These are phyloP conservation scores for Aegotheles bennettii DNA, from an alignment of 2,113 vertebrate species.

Conservation along the genomic window DNA sequence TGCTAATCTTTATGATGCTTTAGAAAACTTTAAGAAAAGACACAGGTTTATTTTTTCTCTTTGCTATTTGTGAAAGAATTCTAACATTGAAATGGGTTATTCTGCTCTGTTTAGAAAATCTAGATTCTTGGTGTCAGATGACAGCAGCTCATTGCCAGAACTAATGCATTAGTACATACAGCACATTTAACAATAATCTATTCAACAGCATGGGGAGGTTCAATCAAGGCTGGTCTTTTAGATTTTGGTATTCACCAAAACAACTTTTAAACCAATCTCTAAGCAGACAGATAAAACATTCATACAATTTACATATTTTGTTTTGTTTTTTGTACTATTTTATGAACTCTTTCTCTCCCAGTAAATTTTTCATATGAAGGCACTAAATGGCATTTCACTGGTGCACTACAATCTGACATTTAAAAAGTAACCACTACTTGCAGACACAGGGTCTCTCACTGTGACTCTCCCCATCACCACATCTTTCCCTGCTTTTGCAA, in stretches of 20 bases:
- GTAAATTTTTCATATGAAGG: neutral
- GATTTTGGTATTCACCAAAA: neutral
- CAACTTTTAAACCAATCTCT: neutral
- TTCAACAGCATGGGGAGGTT: neutral
- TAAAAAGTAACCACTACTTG: neutral
- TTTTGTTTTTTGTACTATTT: no score
- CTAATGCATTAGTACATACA: neutral
- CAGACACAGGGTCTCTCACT: neutral
- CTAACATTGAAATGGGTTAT: neutral
- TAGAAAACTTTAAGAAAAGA: neutral
- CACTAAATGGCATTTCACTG: neutral
- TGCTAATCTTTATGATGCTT: neutral
- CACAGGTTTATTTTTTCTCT: neutral
- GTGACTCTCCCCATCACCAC: neutral
- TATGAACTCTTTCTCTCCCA: neutral
- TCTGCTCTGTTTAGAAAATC: neutral
- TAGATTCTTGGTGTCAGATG: neutral
- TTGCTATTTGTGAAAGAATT: neutral
- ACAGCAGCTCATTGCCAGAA: neutral
- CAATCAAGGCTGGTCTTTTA: neutral
- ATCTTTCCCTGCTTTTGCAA: neutral
- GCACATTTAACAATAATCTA: neutral
- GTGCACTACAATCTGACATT: rapidly evolving
- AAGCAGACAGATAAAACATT: neutral
- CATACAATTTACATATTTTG: no score